phyloP scores from a whole-genome alignment of 2,888 invertebrate species.

The Gibbula magus region DNA sequence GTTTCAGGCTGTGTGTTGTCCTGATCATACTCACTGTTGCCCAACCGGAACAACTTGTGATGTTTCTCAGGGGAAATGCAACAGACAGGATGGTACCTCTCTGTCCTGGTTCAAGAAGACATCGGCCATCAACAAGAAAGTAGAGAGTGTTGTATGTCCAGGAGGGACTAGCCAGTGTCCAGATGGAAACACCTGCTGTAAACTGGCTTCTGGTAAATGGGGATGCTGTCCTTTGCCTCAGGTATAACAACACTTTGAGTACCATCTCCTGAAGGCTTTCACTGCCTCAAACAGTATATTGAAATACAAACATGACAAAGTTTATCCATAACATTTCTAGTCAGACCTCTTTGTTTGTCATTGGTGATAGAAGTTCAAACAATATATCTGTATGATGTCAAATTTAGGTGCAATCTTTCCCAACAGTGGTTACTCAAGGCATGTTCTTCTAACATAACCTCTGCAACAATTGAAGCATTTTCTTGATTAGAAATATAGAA shows the following conservation, averaged over 20 bases:
- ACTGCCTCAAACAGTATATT: too few species aligned
- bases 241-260: constrained; percentile 9
- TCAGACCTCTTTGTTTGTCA: too few species aligned
- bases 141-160: constrained; percentile 43
- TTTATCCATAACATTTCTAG: too few species aligned
- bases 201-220: constrained; percentile 49
- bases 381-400: too few species aligned
- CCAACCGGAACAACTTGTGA: constrained; percentile 58
- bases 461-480: too few species aligned
- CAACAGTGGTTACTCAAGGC: too few species aligned
- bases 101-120: not conserved
- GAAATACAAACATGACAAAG: too few species aligned
- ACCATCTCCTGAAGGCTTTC: too few species aligned
- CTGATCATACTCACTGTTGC: constrained; percentile 69
- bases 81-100: not conserved
- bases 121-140: not conserved
- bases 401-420: too few species aligned
- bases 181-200: constrained; percentile 60
- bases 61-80: constrained; percentile 47
- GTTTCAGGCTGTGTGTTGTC: constrained; percentile 64
- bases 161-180: constrained; percentile 48
- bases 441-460: too few species aligned
- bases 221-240: constrained; percentile 41
- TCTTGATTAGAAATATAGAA: too few species aligned
- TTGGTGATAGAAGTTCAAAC: too few species aligned